Evolutionary conservation across 2,888 invertebrate species (phyloP), one percentile per base, ranked within the genome.

Genomic region (Erebia palarica): DNA sequence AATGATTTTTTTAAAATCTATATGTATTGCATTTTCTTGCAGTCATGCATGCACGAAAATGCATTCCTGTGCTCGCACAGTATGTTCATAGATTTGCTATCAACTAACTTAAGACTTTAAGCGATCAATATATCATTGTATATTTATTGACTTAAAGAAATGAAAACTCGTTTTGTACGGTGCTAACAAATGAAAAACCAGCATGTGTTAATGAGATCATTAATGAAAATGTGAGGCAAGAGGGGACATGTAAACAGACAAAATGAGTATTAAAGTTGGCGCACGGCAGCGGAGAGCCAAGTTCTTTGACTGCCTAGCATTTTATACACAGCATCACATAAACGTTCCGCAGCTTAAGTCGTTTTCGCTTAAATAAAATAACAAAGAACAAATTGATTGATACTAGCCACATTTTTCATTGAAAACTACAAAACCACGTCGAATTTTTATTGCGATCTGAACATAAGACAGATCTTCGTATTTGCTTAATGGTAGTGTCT

Each of bases 191-290:
- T 49, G 13, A 27, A 21, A 14, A 11, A 21, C 18, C 13, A 76
- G 73, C 65, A 71, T 73, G 53, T 76, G 76, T 79, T 78, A 81
- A 76, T 82, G 82, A 82, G 82, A 82, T 82, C 82, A 81, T 77
- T 75, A 78, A 77, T 74, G 78, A 77, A 76, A 75, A 75, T 74
- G 75, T 78, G 65, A 75, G 70, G 61, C 57, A 70, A 73, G 74
- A 75, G 70, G 73, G 72, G 73, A 74, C 72, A 68, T 65, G 73
- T 73, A 73, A 73, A 73, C 59, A 73, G 69, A 71, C 60, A 65
- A 70, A 72, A 53, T 73, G 76, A 77, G 78, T 77, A 78, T 78
- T 77, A 69, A 74, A 75, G 71, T 75, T 65, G 42, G 58, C 57
- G 70, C 75, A 53, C 47, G 71, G 68, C 73, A 72, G 72, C 65